Conservation (phyloP, 2,797 vertebrate genomes). For the Calcarius lapponicus region DNA sequence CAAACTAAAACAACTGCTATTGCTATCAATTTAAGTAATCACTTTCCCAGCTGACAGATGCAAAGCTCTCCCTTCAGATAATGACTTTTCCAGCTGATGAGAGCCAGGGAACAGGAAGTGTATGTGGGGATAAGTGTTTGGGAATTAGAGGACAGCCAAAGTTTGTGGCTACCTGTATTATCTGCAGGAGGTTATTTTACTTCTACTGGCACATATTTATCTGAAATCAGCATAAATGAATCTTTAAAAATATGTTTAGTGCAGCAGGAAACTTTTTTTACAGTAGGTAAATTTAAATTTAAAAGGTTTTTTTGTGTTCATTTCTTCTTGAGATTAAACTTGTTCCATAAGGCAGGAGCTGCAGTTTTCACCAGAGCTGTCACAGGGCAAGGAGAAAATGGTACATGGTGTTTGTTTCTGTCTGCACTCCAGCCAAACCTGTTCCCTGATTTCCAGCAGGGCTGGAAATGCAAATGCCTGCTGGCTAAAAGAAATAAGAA, state of each 20-base stretch:
- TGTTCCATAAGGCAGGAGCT: background rate
- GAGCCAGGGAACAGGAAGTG: constrained; percentile 68
- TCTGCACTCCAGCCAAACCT: constrained; percentile 9
- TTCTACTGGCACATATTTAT: background rate
- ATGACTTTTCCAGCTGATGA: constrained; percentile 70
- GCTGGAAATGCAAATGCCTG: background rate
- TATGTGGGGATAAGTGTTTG: constrained; percentile 65
- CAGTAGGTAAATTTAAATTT: background rate
- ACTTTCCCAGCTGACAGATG: constrained; percentile 73
- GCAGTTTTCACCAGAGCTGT: constrained; percentile 13
- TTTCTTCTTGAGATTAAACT: background rate
- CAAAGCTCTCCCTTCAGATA: constrained; percentile 66
- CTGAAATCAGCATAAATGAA: background rate
- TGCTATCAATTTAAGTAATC: constrained; percentile 72
- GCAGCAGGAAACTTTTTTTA: background rate
- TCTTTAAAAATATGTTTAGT: background rate
- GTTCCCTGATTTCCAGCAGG: background rate
- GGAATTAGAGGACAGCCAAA: constrained; percentile 68
- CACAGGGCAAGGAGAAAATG: constrained; percentile 22
- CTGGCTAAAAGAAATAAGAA: background rate
- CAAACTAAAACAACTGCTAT: constrained; percentile 67
- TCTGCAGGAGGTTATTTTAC: constrained; percentile 2
- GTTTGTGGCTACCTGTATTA: constrained; percentile 71
- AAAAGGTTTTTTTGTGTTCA: background rate
- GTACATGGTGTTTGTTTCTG: background rate